Conservation (phyloP, 1,140 invertebrate species). For the Schlechtendalia chinensis region DNA sequence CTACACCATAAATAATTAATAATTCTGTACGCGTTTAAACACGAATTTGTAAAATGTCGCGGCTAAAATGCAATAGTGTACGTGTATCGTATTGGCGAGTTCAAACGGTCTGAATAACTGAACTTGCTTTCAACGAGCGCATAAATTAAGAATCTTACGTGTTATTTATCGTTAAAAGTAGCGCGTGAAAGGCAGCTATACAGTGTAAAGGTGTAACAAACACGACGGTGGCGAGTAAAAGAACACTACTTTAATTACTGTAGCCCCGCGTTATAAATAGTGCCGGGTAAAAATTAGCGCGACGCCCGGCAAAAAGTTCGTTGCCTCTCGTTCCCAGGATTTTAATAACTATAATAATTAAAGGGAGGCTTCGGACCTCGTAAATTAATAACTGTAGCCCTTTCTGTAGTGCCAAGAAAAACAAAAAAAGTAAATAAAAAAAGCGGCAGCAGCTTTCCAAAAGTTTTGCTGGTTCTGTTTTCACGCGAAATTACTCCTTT, state of each 20-base stretch:
- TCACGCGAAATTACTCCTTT: conserved; percentile 13
- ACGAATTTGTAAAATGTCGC: neutral
- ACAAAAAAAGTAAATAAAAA: neutral
- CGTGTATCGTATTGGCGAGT: too few species aligned
- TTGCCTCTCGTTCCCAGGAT: conserved; percentile 9
- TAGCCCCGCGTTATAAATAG: neutral
- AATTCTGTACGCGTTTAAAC: neutral
- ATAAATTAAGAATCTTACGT: conserved; percentile 9
- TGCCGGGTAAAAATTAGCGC: conserved; percentile 30
- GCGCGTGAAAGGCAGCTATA: neutral
- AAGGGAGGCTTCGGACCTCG: conserved; percentile 37
- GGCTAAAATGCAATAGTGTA: too few species aligned
- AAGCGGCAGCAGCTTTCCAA: conserved; percentile 15
- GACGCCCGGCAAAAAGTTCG: neutral
- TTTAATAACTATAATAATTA: conserved; percentile 49
- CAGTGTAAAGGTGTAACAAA: too few species aligned
- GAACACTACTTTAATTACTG: conserved; percentile 38
- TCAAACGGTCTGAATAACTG: neutral
- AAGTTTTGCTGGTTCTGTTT: conserved; percentile 24
- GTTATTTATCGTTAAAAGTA: conserved; percentile 27
- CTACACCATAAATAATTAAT: too few species aligned
- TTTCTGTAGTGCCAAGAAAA: neutral
- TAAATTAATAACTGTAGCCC: conserved; percentile 37
- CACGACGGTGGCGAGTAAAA: neutral
- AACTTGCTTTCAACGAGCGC: neutral